Base-by-base conservation (phyloP, 2,113 vertebrate species). In the Lonchura striata region DNA sequence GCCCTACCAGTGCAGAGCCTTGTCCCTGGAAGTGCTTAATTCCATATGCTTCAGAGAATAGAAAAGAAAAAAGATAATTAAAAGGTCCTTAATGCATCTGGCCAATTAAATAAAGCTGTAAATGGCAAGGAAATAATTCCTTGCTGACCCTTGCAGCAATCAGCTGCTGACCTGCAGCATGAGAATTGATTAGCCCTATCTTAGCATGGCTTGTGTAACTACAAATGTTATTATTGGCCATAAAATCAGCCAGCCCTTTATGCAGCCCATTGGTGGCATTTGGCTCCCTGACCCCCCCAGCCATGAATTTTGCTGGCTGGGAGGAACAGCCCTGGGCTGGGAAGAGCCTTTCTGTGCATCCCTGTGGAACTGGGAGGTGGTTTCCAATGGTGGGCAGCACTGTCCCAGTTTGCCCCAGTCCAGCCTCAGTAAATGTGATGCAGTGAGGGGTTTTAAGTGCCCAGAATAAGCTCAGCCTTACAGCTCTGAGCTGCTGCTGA, bases 21-120 rank as follows among this genome's bases (percentile, higher is more conserved):
- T 86, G 46, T 59, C 79, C 71, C 80, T 88, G 91, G 69, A 95
- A 90, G 61, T 90, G 82, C 82, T 75, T 86, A 41, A 76, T 88
- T 82, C 80, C 93, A 92, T 82, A 77, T 85, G 83, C 89, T 87
- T 96, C 83, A 84, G 68, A 92, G 57, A 41, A 89, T 18, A 72
- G 88, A 75, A 74, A n/a, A 82, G 81, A 3, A 20, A 69, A 72
- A 81, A 93, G 84, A 93, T 56, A 96, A 97, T 97, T 95, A 96
- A 96, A 94, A 97, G 94, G 30, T 27, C 83, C 90, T 97, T 97
- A 97, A 97, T 97, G 96, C 96, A 95, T 96, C 88, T 97, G 90
- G 78, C 81, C 96, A 97, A 97, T 97, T 97, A 97, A 97, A 95
- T 92, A 94, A 96, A 95, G 91, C 95, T 91, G 90, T 94, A 97